phyloP scores from a whole-genome alignment of 2,797 vertebrate genomes.

The Argyrosomus regius region DNA sequence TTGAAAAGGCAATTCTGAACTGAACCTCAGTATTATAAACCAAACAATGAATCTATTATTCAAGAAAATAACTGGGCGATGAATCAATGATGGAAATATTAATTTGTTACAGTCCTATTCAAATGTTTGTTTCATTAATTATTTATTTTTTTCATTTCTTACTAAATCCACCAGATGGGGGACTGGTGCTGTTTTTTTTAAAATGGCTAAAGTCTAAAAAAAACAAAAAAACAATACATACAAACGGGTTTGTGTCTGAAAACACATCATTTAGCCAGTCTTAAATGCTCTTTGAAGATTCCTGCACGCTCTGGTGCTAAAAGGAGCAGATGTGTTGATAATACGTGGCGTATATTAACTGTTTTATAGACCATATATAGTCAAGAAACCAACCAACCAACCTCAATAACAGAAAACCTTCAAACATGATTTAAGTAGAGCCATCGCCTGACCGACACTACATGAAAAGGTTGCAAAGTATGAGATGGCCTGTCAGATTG shows the following conservation, averaged over 20 bases:
- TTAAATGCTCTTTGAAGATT: slow-evolving; percentile 5
- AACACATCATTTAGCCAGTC: not conserved
- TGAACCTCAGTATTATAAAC: not conserved
- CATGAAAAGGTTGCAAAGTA: not conserved
- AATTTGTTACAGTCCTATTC: not conserved
- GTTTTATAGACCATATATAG: not conserved
- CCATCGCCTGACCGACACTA: not conserved
- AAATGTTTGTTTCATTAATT: not conserved
- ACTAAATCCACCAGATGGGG: slow-evolving; percentile 72
- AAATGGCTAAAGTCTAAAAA: slow-evolving; percentile 4
- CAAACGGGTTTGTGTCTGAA: not conserved
- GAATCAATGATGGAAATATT: not conserved
- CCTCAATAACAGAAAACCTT: not conserved
- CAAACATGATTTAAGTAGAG: not conserved
- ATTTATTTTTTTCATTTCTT: slow-evolving; percentile 46
- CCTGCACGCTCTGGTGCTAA: not conserved
- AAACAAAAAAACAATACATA: slow-evolving; percentile 2
- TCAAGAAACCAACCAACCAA: not conserved
- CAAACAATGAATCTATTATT: not conserved
- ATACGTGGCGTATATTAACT: not conserved
- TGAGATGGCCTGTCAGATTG: not conserved
- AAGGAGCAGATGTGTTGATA: not conserved
- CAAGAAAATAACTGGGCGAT: not conserved
- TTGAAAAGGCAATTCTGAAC: not conserved
- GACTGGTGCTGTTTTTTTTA: slow-evolving; percentile 27